phyloP scores from a whole-genome alignment of 2,888 invertebrate species.

The Sminthurides aquaticus region DNA sequence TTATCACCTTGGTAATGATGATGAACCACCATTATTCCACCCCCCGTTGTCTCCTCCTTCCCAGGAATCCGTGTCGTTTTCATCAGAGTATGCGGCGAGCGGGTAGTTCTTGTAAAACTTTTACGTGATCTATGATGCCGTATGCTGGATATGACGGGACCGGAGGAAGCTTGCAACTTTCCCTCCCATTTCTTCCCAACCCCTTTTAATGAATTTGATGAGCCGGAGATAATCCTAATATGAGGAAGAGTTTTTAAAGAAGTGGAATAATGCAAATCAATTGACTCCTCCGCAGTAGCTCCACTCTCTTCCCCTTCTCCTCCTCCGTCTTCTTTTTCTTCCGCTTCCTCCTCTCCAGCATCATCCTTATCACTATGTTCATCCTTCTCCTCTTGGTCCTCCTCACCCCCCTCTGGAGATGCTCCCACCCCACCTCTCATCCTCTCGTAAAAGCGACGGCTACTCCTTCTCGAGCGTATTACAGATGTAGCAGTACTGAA shows the following conservation, averaged over 20 bases:
- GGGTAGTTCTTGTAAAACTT: slow-evolving; percentile 31
- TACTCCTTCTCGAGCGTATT: slow-evolving; percentile 2
- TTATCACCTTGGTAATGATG: background rate
- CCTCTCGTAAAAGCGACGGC: background rate
- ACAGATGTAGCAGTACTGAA: background rate
- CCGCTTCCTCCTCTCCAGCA: slow-evolving; percentile 15
- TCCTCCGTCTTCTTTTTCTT: slow-evolving; percentile 7
- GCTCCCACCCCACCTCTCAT: background rate
- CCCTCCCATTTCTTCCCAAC: background rate
- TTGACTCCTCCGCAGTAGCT: background rate
- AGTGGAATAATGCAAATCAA: background rate
- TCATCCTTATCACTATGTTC: slow-evolving; percentile 10
- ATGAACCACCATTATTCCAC: background rate
- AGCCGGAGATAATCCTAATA: background rate
- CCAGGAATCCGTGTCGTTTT: background rate
- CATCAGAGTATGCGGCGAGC: background rate
- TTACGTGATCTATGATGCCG: slow-evolving; percentile 42
- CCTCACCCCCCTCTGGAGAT: background rate
- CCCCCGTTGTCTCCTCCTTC: background rate
- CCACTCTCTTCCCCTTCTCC: background rate
- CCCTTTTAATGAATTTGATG: background rate
- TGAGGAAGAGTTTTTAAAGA: background rate
- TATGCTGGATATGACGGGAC: slow-evolving; percentile 40
- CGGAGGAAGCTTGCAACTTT: slow-evolving; percentile 8
- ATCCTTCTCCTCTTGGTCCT: slow-evolving; percentile 4